Percentiles rank a stretch among this genome's conserved stretches.
These are phyloP conservation scores for Liopterus haemorrhoidalis DNA, from an alignment of 2,888 invertebrate species.

Conservation along the genomic window DNA sequence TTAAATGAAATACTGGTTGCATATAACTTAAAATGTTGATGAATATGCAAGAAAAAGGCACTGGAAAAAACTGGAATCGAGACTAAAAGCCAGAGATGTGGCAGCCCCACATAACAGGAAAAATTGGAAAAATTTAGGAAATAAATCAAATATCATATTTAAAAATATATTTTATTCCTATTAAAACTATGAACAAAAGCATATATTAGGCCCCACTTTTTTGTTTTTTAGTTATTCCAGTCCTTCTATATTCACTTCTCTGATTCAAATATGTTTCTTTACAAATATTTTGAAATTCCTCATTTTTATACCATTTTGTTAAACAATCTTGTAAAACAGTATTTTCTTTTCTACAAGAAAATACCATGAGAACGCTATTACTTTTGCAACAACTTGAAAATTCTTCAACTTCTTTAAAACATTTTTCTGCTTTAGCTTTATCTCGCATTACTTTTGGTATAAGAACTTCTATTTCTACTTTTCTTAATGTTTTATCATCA, in stretches of 20 bases:
- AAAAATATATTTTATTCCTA: slow-evolving; percentile 45
- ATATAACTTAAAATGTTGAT: no score
- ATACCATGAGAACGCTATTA: slow-evolving; percentile 61
- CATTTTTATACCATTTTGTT: slow-evolving; percentile 68
- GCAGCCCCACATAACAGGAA: no score
- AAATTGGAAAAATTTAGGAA: slow-evolving; percentile 33
- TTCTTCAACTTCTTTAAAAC: slow-evolving; percentile 63
- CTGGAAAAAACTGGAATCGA: no score
- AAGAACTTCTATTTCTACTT: slow-evolving; percentile 81
- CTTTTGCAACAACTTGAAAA: slow-evolving; percentile 68
- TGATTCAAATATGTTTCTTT: slow-evolving; percentile 74
- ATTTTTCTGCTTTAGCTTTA: slow-evolving; percentile 72
- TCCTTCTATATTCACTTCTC: slow-evolving; percentile 73
- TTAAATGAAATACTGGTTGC: no score
- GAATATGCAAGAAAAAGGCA: no score
- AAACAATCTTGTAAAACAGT: slow-evolving; percentile 64
- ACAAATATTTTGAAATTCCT: slow-evolving; percentile 66
- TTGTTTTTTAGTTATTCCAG: slow-evolving; percentile 63
- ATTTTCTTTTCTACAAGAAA: slow-evolving; percentile 71
- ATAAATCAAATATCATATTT: no score
- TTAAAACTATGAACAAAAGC: slow-evolving; percentile 15
- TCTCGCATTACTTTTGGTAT: slow-evolving; percentile 87
- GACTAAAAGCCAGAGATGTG: no score
- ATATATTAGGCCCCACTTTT: slow-evolving; percentile 23
- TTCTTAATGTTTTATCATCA: slow-evolving; percentile 71